phyloP scores from a whole-genome alignment of 2,797 vertebrate genomes.

The Galaxias olidus region DNA sequence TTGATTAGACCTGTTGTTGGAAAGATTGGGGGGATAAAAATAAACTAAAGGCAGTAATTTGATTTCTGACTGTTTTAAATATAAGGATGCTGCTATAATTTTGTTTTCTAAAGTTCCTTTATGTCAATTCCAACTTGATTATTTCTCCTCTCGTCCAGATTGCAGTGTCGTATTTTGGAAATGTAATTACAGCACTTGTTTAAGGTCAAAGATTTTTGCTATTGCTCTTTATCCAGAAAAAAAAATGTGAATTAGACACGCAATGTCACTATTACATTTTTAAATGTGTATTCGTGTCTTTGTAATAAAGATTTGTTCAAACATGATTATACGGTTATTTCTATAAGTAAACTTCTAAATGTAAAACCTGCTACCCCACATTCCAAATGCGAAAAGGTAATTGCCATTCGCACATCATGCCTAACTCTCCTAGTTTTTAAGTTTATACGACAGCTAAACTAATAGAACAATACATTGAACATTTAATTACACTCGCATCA shows the following conservation, averaged over 20 bases:
- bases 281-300: conserved; percentile 72
- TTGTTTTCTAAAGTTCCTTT: conserved; percentile 47
- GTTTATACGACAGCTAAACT: too few species aligned
- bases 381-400: too few species aligned
- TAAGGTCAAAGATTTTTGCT: conserved; percentile 67
- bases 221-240: conserved; percentile 57
- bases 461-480: too few species aligned
- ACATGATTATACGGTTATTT: conserved; percentile 32
- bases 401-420: too few species aligned
- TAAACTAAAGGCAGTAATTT: conserved; percentile 26
- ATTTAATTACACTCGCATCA: too few species aligned
- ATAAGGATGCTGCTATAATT: conserved; percentile 58
- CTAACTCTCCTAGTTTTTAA: too few species aligned
- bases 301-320: conserved; percentile 77
- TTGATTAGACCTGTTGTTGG: not conserved
- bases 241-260: conserved; percentile 69
- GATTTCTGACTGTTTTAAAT: not conserved
- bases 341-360: not conserved
- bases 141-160: conserved; percentile 40
- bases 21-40: conserved; percentile 7
- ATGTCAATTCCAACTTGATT: conserved; percentile 38
- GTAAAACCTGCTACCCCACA: not conserved
- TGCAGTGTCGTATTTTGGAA: conserved; percentile 52
- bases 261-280: conserved; percentile 64
- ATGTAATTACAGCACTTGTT: conserved; percentile 73